Percentiles rank a stretch among this genome's conserved stretches.
Evolutionary conservation across 2,113 vertebrate genomes (phyloP).

Genomic region (Thalassarche chlororhynchos): DNA sequence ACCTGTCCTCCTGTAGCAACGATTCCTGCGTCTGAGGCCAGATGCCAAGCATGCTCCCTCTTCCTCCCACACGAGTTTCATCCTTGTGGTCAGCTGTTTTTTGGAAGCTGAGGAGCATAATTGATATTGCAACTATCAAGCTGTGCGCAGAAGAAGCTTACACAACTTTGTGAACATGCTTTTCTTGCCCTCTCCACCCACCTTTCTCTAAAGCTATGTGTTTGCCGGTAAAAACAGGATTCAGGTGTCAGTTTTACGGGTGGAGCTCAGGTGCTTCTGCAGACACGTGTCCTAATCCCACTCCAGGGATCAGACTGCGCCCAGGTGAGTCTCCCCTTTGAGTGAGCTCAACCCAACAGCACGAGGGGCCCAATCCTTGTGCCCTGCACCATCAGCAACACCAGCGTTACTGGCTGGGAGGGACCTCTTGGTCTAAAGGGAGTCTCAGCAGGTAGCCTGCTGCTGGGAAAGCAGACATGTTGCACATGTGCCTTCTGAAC

Average conservation of each 20-base stretch:
- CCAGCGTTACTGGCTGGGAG: accelerated
- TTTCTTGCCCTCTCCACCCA: conserved; percentile 51
- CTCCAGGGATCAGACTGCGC: accelerated
- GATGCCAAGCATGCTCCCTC: conserved; percentile 30
- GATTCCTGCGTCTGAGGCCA: background rate
- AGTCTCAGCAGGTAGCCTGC: background rate
- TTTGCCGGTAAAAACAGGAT: conserved; percentile 31
- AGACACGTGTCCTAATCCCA: background rate
- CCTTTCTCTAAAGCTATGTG: background rate
- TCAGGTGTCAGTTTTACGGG: background rate
- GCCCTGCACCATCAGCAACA: background rate
- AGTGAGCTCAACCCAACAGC: background rate
- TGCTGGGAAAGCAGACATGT: background rate
- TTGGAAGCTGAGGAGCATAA: conserved; percentile 49
- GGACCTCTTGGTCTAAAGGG: background rate
- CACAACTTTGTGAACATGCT: conserved; percentile 46
- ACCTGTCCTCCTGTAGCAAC: conserved; percentile 42
- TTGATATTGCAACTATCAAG: conserved; percentile 29
- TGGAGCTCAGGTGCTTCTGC: conserved; percentile 1
- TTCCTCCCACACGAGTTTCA: conserved; percentile 50
- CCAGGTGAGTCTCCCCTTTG: background rate
- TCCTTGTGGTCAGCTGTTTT: conserved; percentile 54
- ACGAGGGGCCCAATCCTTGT: background rate
- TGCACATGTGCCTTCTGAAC: background rate
- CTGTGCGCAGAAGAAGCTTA: background rate